Conservation (phyloP, 2,888 invertebrate species). For the Torymus tubicola region DNA sequence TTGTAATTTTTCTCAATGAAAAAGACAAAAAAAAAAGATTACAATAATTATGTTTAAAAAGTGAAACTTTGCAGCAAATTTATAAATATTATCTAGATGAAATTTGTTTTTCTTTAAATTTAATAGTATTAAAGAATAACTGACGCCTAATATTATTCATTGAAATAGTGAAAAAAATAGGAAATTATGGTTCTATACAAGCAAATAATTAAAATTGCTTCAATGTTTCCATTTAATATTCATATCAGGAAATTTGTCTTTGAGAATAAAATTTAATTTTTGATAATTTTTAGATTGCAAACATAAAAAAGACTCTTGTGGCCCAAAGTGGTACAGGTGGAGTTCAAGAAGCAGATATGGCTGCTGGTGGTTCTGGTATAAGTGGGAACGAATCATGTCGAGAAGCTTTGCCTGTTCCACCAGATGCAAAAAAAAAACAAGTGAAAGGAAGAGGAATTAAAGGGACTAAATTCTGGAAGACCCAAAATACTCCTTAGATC, state of each 20-base stretch:
- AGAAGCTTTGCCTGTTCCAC: slow-evolving; percentile 73
- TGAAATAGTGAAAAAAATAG: too few species aligned
- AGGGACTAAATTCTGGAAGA: slow-evolving; percentile 84
- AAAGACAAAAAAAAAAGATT: not conserved
- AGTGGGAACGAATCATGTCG: slow-evolving; percentile 79
- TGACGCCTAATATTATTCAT: too few species aligned
- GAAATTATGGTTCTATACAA: too few species aligned
- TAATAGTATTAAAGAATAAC: too few species aligned
- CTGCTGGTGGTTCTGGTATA: slow-evolving; percentile 84
- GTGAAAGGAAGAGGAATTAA: slow-evolving; percentile 84
- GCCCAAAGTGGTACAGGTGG: slow-evolving; percentile 82
- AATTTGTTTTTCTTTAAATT: too few species aligned
- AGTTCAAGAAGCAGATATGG: slow-evolving; percentile 88
- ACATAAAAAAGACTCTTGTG: slow-evolving; percentile 92
- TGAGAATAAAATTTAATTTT: slow-evolving; percentile 12
- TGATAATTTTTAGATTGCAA: slow-evolving; percentile 81
- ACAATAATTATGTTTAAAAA: too few species aligned
- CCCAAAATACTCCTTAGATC: slow-evolving; percentile 17
- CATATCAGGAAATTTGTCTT: not conserved
- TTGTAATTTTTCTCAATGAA: slow-evolving; percentile 17
- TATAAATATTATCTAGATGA: too few species aligned
- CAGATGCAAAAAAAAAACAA: slow-evolving; percentile 78
- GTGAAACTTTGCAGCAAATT: too few species aligned
- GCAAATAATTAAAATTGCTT: not conserved
- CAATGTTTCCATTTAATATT: slow-evolving; percentile 17